phyloP scores from a whole-genome alignment of 1,140 invertebrate genomes.

The Bombus terrestris region DNA sequence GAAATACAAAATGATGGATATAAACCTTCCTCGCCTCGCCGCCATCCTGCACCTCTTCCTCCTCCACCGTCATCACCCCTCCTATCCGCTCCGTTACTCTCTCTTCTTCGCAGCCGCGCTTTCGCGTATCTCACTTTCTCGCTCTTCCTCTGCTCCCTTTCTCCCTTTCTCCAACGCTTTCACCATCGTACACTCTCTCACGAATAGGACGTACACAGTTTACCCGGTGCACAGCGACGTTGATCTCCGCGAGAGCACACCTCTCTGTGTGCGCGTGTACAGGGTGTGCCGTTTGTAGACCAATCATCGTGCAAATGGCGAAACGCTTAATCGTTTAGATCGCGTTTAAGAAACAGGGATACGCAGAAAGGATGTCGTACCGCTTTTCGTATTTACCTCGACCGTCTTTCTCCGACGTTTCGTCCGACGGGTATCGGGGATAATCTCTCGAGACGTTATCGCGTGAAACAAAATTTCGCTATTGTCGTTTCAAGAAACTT shows the following conservation, averaged over 20 bases:
- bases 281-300: constrained; percentile 37
- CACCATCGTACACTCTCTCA: constrained; percentile 62
- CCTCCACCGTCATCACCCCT: background rate
- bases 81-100: constrained; percentile 1
- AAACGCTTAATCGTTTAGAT: background rate
- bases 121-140: constrained; percentile 15
- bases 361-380: background rate
- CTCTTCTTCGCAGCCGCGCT: constrained; percentile 16
- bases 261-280: constrained; percentile 52
- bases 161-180: constrained; percentile 56
- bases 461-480: background rate
- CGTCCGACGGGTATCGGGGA: background rate
- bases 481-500: background rate
- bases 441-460: background rate
- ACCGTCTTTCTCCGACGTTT: background rate
- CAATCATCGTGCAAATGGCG: background rate
- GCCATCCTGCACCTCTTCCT: constrained; percentile 43
- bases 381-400: background rate
- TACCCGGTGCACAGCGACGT: constrained; percentile 66
- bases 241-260: constrained; percentile 57
- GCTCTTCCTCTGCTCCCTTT: constrained; percentile 30
- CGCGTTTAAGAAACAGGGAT: background rate
- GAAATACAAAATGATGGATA: constrained; percentile 82
- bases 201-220: constrained; percentile 66
- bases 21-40: constrained; percentile 76